Conservation (phyloP, 2,797 vertebrate genomes). For the Mormyrops attenuatus region DNA sequence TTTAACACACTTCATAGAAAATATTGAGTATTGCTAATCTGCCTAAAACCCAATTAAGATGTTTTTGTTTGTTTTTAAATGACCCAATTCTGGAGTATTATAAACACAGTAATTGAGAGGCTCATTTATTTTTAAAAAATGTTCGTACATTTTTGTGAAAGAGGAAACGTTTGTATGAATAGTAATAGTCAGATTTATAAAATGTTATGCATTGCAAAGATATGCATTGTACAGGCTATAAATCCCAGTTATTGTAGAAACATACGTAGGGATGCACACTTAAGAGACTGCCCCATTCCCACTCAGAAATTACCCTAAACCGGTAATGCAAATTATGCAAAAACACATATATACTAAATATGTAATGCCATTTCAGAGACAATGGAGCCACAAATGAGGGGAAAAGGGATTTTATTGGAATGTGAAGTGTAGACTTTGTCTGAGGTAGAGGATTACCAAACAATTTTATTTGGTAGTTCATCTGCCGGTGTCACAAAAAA, state of each 20-base stretch:
- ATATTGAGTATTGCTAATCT: not conserved
- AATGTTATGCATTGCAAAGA: not conserved
- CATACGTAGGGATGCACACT: not conserved
- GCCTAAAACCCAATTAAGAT: not conserved
- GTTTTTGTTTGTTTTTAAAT: not conserved
- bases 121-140: not conserved
- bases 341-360: not conserved
- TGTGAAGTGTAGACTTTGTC: not conserved
- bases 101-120: not conserved
- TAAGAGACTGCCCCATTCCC: not conserved
- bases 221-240: not conserved
- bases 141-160: not conserved
- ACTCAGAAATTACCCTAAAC: not conserved
- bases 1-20: not conserved
- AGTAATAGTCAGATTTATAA: not conserved
- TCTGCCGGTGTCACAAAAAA: not conserved
- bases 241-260: not conserved
- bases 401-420: not conserved
- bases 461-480: not conserved
- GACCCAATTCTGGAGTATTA: not conserved
- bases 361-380: not conserved
- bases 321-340: not conserved
- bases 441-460: not conserved
- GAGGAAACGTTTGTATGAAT: not conserved
- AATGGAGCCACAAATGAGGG: not conserved